Percentiles rank a stretch among this genome's conserved stretches.
Conservation (phyloP, 2,888 invertebrate species). For the Drosophila dives region DNA sequence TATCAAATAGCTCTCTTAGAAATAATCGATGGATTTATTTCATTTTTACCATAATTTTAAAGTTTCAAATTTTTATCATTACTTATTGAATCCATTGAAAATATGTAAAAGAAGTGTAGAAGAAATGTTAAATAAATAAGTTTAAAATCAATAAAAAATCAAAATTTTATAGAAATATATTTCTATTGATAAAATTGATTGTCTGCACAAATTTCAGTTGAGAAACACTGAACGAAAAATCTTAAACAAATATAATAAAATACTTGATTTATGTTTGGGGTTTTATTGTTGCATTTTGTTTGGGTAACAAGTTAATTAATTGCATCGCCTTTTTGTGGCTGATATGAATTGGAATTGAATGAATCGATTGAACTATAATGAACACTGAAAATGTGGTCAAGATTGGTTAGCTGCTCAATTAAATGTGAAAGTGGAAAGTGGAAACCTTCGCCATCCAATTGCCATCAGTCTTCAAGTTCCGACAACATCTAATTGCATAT, state of each 20-base stretch:
- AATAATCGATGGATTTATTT: too few relatives aligned
- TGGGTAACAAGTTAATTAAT: neutral
- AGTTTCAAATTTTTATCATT: too few relatives aligned
- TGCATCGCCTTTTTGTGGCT: neutral
- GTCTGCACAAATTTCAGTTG: neutral
- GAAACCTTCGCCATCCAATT: neutral
- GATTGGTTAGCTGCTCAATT: slow-evolving; percentile 21
- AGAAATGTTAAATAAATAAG: neutral
- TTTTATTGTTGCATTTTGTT: neutral
- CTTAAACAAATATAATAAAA: neutral
- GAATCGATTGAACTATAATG: neutral
- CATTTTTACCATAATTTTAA: too few relatives aligned
- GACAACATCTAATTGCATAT: slow-evolving; percentile 36
- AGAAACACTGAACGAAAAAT: neutral
- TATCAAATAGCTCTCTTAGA: neutral
- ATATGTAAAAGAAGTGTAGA: neutral
- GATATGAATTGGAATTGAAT: neutral
- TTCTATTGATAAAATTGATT: neutral
- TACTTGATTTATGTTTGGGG: neutral
- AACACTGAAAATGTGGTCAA: neutral
- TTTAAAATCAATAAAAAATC: neutral
- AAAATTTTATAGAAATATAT: neutral
- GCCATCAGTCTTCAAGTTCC: neutral
- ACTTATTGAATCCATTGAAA: neutral
- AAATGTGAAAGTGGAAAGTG: slow-evolving; percentile 10